These are phyloP conservation scores for Cecropterus lyciades DNA, from an alignment of 1,140 invertebrate genomes.

Conservation along the genomic window DNA sequence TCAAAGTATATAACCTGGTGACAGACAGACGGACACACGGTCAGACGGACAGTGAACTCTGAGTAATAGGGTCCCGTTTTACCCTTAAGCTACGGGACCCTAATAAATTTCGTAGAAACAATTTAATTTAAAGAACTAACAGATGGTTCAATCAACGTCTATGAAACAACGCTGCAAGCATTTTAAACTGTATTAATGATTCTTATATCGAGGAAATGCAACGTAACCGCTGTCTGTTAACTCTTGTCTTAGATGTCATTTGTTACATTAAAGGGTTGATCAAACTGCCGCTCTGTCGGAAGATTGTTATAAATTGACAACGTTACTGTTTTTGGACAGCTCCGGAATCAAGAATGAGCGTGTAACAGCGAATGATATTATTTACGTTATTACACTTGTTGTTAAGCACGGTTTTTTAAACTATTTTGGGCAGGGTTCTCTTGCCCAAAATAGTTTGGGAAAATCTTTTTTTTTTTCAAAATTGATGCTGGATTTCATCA, in stretches of 20 bases:
- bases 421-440: too few species aligned
- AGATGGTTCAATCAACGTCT: background rate
- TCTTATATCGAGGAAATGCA: constrained; percentile 6
- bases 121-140: too few species aligned
- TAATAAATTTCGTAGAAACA: too few species aligned
- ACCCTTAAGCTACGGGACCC: too few species aligned
- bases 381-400: background rate
- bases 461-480: too few species aligned
- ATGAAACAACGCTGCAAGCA: background rate
- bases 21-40: too few species aligned
- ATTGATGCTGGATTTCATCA: too few species aligned
- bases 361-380: background rate
- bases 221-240: background rate
- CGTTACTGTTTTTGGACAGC: too few species aligned
- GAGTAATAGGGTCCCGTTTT: too few species aligned
- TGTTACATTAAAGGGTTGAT: constrained; percentile 3
- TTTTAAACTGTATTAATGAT: constrained; percentile 18
- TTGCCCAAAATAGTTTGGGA: too few species aligned
- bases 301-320: constrained; percentile 15
- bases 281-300: background rate
- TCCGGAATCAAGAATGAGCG: constrained; percentile 9
- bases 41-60: too few species aligned
- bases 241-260: background rate
- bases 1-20: too few species aligned
- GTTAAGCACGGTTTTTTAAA: background rate